Conservation (phyloP, 2,888 invertebrate species). For the Bugula neritina region DNA sequence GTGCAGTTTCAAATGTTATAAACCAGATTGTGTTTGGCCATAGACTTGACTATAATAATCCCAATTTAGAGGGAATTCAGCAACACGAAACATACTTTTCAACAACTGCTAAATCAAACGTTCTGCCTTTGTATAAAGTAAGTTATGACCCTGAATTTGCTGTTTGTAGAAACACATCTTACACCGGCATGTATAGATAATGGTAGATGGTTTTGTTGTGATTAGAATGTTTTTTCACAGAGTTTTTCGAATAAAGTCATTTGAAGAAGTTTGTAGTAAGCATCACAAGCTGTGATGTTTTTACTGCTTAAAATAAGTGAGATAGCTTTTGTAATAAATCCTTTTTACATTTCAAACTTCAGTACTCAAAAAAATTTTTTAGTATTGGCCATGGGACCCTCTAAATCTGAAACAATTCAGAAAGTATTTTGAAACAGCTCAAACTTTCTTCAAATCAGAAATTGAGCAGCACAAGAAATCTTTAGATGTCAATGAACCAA, state of each 20-base stretch:
- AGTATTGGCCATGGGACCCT: constrained; percentile 24
- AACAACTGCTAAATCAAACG: not conserved
- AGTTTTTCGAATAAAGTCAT: too few relatives aligned
- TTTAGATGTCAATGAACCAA: constrained; percentile 20
- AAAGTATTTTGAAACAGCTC: not conserved
- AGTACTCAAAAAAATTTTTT: too few relatives aligned
- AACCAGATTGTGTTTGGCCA: constrained; percentile 16
- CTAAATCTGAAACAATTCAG: not conserved
- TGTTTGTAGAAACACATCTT: too few relatives aligned
- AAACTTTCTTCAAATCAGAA: not conserved
- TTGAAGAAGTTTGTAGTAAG: too few relatives aligned
- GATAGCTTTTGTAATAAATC: too few relatives aligned
- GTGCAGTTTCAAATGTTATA: constrained; percentile 15
- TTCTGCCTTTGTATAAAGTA: constrained; percentile 9
- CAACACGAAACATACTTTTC: not conserved
- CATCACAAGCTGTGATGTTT: too few relatives aligned
- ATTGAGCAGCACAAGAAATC: constrained; percentile 21
- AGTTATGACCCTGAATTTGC: not conserved
- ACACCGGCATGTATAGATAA: too few relatives aligned
- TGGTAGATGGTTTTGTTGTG: too few relatives aligned
- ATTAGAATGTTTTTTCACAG: too few relatives aligned
- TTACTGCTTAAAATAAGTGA: too few relatives aligned
- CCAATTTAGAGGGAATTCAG: not conserved
- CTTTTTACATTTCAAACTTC: too few relatives aligned
- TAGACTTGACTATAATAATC: constrained; percentile 4